Base-by-base conservation (phyloP, 2,797 vertebrate species). In the Micropoecilia bifurca region DNA sequence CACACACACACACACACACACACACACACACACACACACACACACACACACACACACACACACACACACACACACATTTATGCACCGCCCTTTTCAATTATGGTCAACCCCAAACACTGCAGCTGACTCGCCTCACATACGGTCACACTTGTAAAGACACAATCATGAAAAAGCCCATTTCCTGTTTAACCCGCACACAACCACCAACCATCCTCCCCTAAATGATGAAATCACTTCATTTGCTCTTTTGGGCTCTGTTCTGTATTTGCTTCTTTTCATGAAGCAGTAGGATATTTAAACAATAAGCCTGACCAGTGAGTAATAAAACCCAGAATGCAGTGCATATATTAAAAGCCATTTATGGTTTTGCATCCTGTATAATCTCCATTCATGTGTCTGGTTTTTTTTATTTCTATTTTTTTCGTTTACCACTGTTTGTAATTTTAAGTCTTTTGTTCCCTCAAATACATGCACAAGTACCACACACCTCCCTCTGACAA, bases 301-400 rank as follows among this genome's bases (percentile, higher is more conserved):
- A 95, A 94, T 90, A 90, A 94, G 84, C 76, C 77, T 14, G 71
- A 87, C 88, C 90, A 89, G 88, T 95, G 94, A 94, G 94, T 95
- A 93, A 95, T 94, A 89, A 94, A 95, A 94, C 92, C 94, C 92
- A 91, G 88, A 88, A 92, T 92, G 90, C 85, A 66, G 84, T 30
- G 85, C 93, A 90, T 95, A 92, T 94, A 95, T 95, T 93, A 95
- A 90, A 87, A 93, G 77, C 76, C 86, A 93, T 95, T 94, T 95
- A 89, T 84, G 79, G 83, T 83, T 82, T 90, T 74, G 6, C 83
- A 90, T 87, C 83, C 82, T 28, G 80, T 87, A 86, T 88, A 87
- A 69, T 90, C 80, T 84, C n/a, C n/a, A 16, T 76, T 76, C 76
- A 66, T 50, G 46, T 73, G 47, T 73, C 66, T 59, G 47, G 76